Base-by-base conservation (phyloP, 2,797 vertebrate species). In the Thripadectes ignobilis region DNA sequence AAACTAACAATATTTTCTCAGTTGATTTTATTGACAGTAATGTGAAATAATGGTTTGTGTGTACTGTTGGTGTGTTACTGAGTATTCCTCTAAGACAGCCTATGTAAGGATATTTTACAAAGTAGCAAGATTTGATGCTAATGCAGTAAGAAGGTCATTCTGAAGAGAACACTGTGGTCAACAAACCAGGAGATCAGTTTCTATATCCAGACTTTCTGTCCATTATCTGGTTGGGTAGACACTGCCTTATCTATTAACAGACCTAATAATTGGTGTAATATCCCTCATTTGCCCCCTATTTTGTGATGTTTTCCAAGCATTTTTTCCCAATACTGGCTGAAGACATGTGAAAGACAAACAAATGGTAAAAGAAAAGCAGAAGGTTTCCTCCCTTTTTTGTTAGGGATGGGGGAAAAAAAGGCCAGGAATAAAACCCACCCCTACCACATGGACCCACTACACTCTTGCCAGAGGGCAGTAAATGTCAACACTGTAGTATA, bases 401-500 rank as follows among this genome's bases (percentile, higher is more conserved):
- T 83, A 48, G 16, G 15, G 29, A 85, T 30, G 29, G 16, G 27
- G 16, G 30, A 4, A 3, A 32, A 72, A 63, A 58, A 91, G 67
- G 12, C 6, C 39, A 74, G 22, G 39, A 17, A 38, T 81, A 66
- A 76, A 67, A 34, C 39, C 15, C 29, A 84, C 48, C 30, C 51
- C 26, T 78, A 55, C 58, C 92, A 88, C 80, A 89, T 84, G 76
- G 66, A 89, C 79, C n/a, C 67, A 81, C 66, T 81, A 29, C 0
- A 0, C 55, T 93, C 78, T 62, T 96, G 82, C 87, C 79, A 76
- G 87, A 86, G 79, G 91, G 85, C 59, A 90, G 63, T 86, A 86
- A 91, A 78, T 90, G 91, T 94, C 95, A 93, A 69, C 69, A 82
- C 88, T 59, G 62, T 91, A 78, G 69, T 79, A n/a, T 78, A 92